Evolutionary conservation across 2,888 invertebrate genomes (phyloP), one percentile per base, ranked within the genome.

Genomic region (Calameuta filiformis): DNA sequence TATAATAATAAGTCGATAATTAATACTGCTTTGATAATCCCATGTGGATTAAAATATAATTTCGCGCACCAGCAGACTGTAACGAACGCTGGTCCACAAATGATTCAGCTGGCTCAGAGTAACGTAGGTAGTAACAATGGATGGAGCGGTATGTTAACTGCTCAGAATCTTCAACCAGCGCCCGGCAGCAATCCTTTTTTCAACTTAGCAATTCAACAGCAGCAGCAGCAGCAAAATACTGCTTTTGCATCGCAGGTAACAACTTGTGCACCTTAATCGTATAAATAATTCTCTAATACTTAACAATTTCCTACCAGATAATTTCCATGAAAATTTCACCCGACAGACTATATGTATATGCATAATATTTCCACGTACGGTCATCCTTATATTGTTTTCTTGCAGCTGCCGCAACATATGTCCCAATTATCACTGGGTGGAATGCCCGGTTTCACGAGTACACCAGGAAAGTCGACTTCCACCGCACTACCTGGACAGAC

Each of bases 341-440:
- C 31, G 4, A 68, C 15, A 74, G 40, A 35, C 68, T 40, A 69
- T 31, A 69, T 35, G 4, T 23, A n/a, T 23, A n/a, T 35, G 12
- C 35, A 9, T 40, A 33, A 69, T 30, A 11, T 31, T 76, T 12
- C 69, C 37, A 69, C 31, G 30, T 75, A 68, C 56, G 23, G 2
- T 77, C 37, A 12, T 77, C 40, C 75, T 77, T 73, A 56, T 73
- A 71, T 31, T 68, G 11, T 71, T 37, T 79, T 69, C 12, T 86
- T 87, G 37, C 81, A 91, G 91, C 83, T 93, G 81, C 92, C 92
- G 71, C 93, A 93, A 85, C 93, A 93, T 87, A 93, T 93, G 90
- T 90, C 92, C 31, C 93, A 92, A 87, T 89, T 93, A 87, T 91
- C 92, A 76, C 85, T 93, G 79, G 85, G 89, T 71, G 89, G 88